Evolutionary conservation across 2,797 vertebrate species (phyloP).

Genomic region (Martes flavigula): DNA sequence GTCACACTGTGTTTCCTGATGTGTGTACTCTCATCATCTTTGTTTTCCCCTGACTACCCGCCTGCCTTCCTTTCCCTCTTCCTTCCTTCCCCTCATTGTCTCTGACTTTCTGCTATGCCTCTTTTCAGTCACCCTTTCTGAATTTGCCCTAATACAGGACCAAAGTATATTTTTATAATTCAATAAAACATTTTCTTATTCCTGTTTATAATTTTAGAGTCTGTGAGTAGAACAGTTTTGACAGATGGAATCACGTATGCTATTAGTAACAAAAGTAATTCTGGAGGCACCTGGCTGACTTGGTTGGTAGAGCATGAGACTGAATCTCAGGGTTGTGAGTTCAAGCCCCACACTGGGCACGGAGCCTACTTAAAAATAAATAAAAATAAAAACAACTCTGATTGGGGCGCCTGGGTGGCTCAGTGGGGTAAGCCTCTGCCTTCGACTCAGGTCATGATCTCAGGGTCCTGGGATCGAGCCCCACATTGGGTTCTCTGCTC

Average conservation of each 20-base stretch:
- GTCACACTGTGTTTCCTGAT: background rate
- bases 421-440: no score
- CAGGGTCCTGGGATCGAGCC: no score
- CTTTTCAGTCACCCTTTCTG: background rate
- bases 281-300: background rate
- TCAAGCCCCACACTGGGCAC: background rate
- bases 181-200: background rate
- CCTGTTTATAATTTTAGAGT: conserved; percentile 17
- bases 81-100: background rate
- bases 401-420: no score
- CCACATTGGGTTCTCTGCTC: no score
- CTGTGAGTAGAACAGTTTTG: conserved; percentile 1
- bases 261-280: background rate
- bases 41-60: background rate
- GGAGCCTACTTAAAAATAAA: background rate
- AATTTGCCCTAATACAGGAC: background rate
- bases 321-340: background rate
- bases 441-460: no score
- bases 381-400: background rate
- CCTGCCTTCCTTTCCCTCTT: background rate
- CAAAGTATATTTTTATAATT: background rate
- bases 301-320: background rate
- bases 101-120: background rate
- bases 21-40: background rate
- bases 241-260: background rate